Base-by-base conservation (phyloP, 1,140 invertebrate species). In the Drosophila sturtevanti region DNA sequence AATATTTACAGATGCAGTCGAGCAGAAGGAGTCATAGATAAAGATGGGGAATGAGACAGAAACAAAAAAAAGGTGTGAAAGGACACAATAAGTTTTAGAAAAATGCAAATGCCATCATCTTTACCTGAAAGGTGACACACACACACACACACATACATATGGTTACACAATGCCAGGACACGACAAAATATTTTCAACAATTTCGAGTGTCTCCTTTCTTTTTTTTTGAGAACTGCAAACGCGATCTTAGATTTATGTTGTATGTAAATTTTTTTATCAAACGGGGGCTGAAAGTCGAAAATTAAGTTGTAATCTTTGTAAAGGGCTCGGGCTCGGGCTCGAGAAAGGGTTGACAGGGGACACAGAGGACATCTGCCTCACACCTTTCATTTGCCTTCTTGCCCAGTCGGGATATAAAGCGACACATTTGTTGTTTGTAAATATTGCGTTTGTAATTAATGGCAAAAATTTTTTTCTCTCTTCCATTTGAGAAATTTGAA, bases 371-470 rank as follows among this genome's bases (percentile, higher is more conserved):
- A 70, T 41, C 77, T 65, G 71, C 22, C 68, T 82, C 76, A 79
- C 80, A 79, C 80, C 80, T 61, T 70, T 71, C 12, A 10, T 9
- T 24, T 59, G 9, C 52, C 51, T 51, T 37, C 63, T 14, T 35
- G 21, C 14, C 7, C 14, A 56, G 35, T 65, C 54, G 7, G 12
- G 11, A 56, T 11, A 87, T 63, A 87, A 87, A 77, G 84, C 84
- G 72, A 91, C 90, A 90, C 90, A 91, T 89, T 91, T 91, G 90
- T 91, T 91, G 54, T 56, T 91, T 91, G 90, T 91, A 91, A 91
- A 91, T 91, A 91, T 91, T 91, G 90, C 90, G 90, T 91, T 80
- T 74, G 75, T 91, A 89, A 89, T 90, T 85, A 90, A 90, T 84
- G 81, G 54, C 54, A 56, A 56, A 56, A 56, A 56, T 66, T 44